Evolutionary conservation across 2,797 vertebrate genomes (phyloP), one percentile per base, ranked within the genome.

Genomic region (Enteromius argenteus): DNA sequence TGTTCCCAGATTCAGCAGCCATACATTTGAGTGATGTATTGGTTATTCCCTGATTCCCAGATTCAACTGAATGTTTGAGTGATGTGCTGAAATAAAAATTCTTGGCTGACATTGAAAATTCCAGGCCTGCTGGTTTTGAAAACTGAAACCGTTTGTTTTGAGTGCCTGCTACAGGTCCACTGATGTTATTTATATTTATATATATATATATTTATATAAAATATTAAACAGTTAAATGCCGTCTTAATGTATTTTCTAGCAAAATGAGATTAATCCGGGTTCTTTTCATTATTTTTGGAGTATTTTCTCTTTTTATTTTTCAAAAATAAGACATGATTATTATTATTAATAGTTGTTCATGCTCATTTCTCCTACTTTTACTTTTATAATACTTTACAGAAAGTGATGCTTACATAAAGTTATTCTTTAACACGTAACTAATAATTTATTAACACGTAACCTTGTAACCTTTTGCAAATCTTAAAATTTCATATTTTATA

Each of bases 1-100:
- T 77, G 30, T 62, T 66, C 74, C 46, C 77, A 71, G 23, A n/a
- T 56, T 77, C 23, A 64, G 13, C 60, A 64, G 14, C 32, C 6
- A 23, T 64, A 13, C 5, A 79, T 32, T 9, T 62, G 58, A 46
- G 76, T 46, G 27, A 66, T 19, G 30, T 35, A 62, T 62, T 14
- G 13, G 60, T 85, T 78, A 76, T 66, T 76, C 81, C 74, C 60
- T 77, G 80, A 62, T 68, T 66, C 79, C 46, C 77, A 69, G 19
- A 15, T 56, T 76, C 19, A 73, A 5, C 21, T 23, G 15, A 62
- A 1, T 3, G 1, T 17, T 19, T 60, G 53, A 62, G 56, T 44
- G 14, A 76, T 75, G 49, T 32, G 6, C 27, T 30, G 9, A 74
- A 51, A 74, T 35, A 2, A 35, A 53, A 35, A 51, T 14, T n/a